Base-by-base conservation (phyloP, 2,888 invertebrate genomes). In the Thecocarcelia acutangulata region DNA sequence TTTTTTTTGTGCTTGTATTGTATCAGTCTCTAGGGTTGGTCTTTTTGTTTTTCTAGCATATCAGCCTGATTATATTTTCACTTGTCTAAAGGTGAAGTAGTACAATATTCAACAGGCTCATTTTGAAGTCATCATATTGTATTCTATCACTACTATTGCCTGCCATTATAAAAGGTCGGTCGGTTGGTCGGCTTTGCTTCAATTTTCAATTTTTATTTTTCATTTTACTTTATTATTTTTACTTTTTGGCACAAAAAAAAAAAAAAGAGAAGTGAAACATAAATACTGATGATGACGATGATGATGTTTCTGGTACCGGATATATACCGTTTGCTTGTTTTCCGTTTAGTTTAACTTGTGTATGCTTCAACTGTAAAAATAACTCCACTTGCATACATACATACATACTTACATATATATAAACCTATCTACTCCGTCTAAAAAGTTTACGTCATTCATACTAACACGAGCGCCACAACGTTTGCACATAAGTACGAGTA, bases 241-340 rank as follows among this genome's bases (percentile, higher is more conserved):
- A 63, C 12, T 73, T 56, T 72, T 76, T 52, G 58, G 59, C 46
- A n/a, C n/a, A n/a, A n/a, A n/a, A n/a, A n/a, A n/a, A n/a, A n/a
- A 77, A 68, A 72, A 52, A n/a, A 15, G 64, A 64, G 68, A 74
- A 64, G 52, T 48, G 33, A 59, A 59, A 76, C 42, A 50, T 52
- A 61, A 76, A 52, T 61, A 54, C 52, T 42, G 44, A 42, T 42
- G 61, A 24, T 19, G 58, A 61, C 46, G 68, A 59, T 58, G 58
- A 52, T 24, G 54, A 58, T 68, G 42, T 81, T 68, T 64, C 61
- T 72, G 28, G 54, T 46, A 69, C 81, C 81, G 77, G 77, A 82
- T 77, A 73, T 69, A 77, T 82, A 82, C 77, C 81, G 81, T 82
- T 82, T 82, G 81, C 81, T 82, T 82, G 81, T 82, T 74, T 82